phyloP scores from a whole-genome alignment of 2,113 vertebrate species.

The Pomatorhinus ruficollis region DNA sequence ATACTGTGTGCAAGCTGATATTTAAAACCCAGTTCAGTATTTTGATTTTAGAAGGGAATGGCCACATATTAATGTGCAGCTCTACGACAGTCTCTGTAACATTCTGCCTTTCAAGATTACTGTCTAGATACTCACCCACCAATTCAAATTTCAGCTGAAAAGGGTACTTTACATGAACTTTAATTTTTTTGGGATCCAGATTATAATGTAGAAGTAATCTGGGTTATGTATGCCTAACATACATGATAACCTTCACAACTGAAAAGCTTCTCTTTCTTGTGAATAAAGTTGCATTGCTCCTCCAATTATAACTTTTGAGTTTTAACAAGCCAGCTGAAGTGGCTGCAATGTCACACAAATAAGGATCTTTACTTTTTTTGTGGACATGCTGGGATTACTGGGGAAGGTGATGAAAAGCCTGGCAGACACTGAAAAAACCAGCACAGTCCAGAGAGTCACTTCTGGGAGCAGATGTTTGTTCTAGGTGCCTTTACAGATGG shows the following conservation, averaged over 20 bases:
- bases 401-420: neutral
- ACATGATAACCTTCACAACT: neutral
- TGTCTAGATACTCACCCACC: neutral
- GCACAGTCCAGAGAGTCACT: neutral
- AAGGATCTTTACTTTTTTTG: neutral
- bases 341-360: neutral
- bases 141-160: neutral
- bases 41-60: neutral
- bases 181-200: neutral
- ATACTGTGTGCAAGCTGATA: neutral
- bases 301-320: neutral
- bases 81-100: neutral
- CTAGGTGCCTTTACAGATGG: constrained; percentile 37
- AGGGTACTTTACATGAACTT: neutral
- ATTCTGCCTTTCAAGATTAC: neutral
- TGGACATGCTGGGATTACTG: constrained; percentile 1
- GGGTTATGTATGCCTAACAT: neutral
- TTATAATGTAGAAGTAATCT: neutral
- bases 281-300: neutral
- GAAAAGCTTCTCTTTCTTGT: neutral
- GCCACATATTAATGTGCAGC: neutral
- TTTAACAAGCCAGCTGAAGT: neutral
- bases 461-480: constrained; percentile 23
- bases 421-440: neutral
- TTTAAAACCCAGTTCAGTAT: neutral